Base-by-base conservation (phyloP, 2,113 vertebrate genomes). In the Amblyopsis rosae region DNA sequence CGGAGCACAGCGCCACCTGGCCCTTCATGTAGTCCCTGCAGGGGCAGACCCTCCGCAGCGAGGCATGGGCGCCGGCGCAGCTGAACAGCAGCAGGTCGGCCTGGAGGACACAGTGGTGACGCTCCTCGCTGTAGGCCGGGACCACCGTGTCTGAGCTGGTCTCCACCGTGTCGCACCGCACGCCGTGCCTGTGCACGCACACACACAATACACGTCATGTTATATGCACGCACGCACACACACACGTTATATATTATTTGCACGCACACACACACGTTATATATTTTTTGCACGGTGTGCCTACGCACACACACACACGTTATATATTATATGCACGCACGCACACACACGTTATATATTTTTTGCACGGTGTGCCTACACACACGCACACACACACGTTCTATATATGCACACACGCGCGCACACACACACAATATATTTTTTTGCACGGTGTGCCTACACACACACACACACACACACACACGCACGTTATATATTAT, bases 1-100 rank as follows among this genome's bases (percentile, higher is more conserved):
- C 93, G 64, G 95, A 93, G 81, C 98, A 99, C 75, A 99, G 93
- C 0, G 98, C 98, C 84, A 98, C 98, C 91, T 99, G 98, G 83
- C 98, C 98, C 87, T 99, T 99, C 93, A 96, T 95, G 81, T 98
- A 99, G 94, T 99, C 96, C 75, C 97, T 93, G 89, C 98, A 99
- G 62, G 98, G 98, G 88, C 98, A 99, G 92, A 99, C 63, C 79
- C 98, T 94, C 59, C 80, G 90, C 85, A 96, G 92, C 17, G 88
- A 89, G 35, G 88, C 75, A 84, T 98, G 96, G 67, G 95, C 93
- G 0, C 98, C 96, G 0, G 98, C 97, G 19, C 98, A 99, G 93
- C 98, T 99, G 94, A 98, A 99, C 59, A 99, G 89, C 65, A 99
- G 86, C 79, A 99, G 94, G 91, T 99, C 98, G 0, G 94, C 92